Conservation (phyloP, 1,140 invertebrate genomes). For the Procambarus virginalis region DNA sequence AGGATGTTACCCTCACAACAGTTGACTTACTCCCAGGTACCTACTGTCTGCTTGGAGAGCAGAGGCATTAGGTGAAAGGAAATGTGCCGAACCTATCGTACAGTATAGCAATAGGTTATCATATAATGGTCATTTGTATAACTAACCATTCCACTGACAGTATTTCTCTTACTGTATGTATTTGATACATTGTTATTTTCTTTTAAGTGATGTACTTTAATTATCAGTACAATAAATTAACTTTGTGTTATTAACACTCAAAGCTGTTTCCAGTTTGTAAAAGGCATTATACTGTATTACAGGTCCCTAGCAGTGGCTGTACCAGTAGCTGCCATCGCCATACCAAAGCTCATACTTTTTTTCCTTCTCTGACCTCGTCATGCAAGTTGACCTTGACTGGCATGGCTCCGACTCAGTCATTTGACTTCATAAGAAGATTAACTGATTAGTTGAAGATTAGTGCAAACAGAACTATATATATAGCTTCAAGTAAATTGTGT, state of each 20-base stretch:
- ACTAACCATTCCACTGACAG: too few relatives aligned
- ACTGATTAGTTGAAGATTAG: background rate
- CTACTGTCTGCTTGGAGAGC: too few relatives aligned
- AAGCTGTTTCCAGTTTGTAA: background rate
- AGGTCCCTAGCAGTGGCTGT: conserved; percentile 38
- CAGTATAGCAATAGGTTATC: too few relatives aligned
- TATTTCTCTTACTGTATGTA: too few relatives aligned
- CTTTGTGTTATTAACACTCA: background rate
- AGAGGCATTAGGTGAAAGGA: too few relatives aligned
- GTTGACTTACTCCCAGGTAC: too few relatives aligned
- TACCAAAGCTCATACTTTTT: conserved; percentile 42
- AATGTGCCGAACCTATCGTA: too few relatives aligned
- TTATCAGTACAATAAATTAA: too few relatives aligned
- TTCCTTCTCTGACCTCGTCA: conserved; percentile 34
- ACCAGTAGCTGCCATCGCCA: conserved; percentile 39
- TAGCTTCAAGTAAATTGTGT: background rate
- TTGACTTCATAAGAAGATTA: background rate
- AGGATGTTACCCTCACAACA: too few relatives aligned
- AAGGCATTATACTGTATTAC: background rate
- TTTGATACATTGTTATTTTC: too few relatives aligned
- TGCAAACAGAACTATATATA: background rate
- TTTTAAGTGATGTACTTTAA: too few relatives aligned
- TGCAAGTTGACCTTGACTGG: background rate
- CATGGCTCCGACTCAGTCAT: background rate
- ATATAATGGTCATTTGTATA: too few relatives aligned